A percentile compares a stretch with the other conserved stretches of the same genome.
phyloP scores from a whole-genome alignment of 2,113 vertebrate genomes.

The Salvelinus sp. region DNA sequence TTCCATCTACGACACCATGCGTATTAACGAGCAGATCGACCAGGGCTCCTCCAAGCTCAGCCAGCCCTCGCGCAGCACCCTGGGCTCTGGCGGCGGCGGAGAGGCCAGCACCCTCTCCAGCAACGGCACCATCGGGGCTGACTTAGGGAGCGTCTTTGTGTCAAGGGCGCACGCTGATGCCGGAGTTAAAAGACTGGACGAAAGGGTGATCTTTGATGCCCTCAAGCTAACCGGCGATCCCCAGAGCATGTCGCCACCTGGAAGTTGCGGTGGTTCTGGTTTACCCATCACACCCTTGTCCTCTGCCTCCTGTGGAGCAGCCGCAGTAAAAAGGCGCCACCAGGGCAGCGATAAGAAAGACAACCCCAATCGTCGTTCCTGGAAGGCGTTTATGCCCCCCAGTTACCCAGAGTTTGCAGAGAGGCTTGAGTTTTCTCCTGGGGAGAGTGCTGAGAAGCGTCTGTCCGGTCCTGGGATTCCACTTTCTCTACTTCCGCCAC shows the following conservation, averaged over 20 bases:
- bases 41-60: slow-evolving; percentile 90
- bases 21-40: slow-evolving; percentile 98
- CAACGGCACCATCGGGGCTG: slow-evolving; percentile 88
- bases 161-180: slow-evolving; percentile 69
- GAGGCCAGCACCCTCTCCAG: slow-evolving; percentile 91
- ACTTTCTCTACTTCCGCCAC: slow-evolving; percentile 43
- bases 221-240: slow-evolving; percentile 91
- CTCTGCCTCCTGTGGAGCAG: slow-evolving; percentile 63
- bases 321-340: slow-evolving; percentile 84
- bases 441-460: slow-evolving; percentile 80
- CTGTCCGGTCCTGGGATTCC: slow-evolving; percentile 75
- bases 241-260: slow-evolving; percentile 75
- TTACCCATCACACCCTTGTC: slow-evolving; percentile 65
- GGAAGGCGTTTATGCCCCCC: slow-evolving; percentile 96
- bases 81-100: slow-evolving; percentile 79
- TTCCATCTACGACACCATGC: slow-evolving; percentile 98
- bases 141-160: slow-evolving; percentile 78
- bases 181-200: slow-evolving; percentile 84
- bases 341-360: slow-evolving; percentile 84
- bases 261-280: slow-evolving; percentile 54
- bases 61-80: slow-evolving; percentile 90
- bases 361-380: slow-evolving; percentile 91
- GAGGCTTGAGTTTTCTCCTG: slow-evolving; percentile 84
- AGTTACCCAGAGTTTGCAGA: slow-evolving; percentile 95
- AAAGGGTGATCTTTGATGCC: slow-evolving; percentile 95